Conservation (phyloP, 2,888 invertebrate species). For the Camponotus fellah region DNA sequence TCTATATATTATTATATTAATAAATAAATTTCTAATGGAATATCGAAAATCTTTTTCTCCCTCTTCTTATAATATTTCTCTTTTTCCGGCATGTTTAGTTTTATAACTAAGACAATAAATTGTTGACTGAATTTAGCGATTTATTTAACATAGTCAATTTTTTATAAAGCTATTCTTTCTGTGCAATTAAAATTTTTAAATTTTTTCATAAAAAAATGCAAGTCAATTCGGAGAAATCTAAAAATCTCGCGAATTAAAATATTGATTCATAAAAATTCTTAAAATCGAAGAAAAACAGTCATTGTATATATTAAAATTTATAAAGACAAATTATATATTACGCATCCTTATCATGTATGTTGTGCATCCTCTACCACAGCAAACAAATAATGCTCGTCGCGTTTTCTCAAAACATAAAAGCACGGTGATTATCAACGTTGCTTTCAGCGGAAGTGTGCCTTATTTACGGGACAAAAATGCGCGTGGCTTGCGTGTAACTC, state of each 20-base stretch:
- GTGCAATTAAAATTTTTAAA: background rate
- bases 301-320: background rate
- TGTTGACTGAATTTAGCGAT: background rate
- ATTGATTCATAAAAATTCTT: background rate
- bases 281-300: background rate
- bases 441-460: conserved; percentile 23
- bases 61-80: too few species aligned
- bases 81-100: background rate
- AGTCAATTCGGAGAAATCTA: background rate
- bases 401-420: conserved; percentile 17
- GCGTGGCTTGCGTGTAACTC: conserved; percentile 18
- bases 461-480: conserved; percentile 37
- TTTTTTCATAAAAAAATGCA: background rate
- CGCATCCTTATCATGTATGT: too few species aligned
- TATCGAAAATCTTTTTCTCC: background rate
- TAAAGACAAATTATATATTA: conserved; percentile 11
- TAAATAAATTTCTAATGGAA: conserved; percentile 12
- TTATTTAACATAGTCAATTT: background rate
- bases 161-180: background rate
- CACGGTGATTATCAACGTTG: conserved; percentile 30
- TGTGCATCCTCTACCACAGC: background rate
- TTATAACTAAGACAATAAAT: background rate
- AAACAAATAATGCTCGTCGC: background rate
- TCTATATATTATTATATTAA: background rate
- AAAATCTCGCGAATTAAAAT: background rate